Conservation (phyloP, 2,888 invertebrate genomes). For the Agrochola circellaris region DNA sequence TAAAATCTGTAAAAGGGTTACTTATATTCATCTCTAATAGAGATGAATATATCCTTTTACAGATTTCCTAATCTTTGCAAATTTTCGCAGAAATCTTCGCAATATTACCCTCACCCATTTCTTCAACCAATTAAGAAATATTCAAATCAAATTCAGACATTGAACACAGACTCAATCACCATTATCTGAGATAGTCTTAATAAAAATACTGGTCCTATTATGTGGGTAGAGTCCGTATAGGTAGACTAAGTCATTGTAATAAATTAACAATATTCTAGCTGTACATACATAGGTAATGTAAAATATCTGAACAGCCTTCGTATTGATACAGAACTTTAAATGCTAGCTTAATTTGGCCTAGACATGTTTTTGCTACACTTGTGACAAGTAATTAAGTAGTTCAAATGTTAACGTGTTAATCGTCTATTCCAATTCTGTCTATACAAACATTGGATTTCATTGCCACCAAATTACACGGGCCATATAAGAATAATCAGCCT, state of each 20-base stretch:
- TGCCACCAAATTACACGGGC: too few relatives aligned
- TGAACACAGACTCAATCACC: neutral
- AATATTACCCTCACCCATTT: neutral
- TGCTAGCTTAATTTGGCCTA: conserved; percentile 17
- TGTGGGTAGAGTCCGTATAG: conserved; percentile 18
- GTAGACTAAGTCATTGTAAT: conserved; percentile 22
- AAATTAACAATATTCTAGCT: conserved; percentile 25
- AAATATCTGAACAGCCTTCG: conserved; percentile 28
- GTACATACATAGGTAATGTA: neutral
- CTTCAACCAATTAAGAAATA: neutral
- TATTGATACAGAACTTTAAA: conserved; percentile 18
- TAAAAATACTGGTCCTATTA: conserved; percentile 27
- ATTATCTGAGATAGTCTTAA: too few relatives aligned
- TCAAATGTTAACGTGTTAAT: conserved; percentile 27
- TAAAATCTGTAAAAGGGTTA: too few relatives aligned
- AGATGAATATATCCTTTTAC: too few relatives aligned
- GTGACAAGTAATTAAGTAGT: conserved; percentile 5
- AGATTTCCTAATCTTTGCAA: too few relatives aligned
- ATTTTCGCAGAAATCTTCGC: neutral
- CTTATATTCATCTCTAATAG: too few relatives aligned
- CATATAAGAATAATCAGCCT: too few relatives aligned
- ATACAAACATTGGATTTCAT: neutral
- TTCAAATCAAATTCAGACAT: neutral
- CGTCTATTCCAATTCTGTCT: neutral
- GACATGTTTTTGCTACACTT: conserved; percentile 15